Conservation (phyloP, 1,140 invertebrate genomes). For the Oedothorax gibbosus region DNA sequence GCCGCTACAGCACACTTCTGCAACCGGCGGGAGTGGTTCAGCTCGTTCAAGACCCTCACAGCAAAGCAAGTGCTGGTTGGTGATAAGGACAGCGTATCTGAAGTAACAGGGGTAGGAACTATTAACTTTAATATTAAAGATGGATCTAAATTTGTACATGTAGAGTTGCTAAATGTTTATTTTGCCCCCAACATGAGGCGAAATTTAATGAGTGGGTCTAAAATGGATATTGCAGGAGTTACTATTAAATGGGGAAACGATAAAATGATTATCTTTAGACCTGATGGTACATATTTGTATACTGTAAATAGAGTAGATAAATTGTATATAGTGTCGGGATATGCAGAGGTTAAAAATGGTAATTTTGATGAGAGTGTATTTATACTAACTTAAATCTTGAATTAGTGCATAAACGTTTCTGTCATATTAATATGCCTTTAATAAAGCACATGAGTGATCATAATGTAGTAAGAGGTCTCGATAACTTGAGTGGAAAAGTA, state of each 20-base stretch:
- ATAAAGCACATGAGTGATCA: background rate
- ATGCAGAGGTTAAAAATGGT: too few relatives aligned
- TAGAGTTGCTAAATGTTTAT: too few relatives aligned
- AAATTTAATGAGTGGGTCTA: background rate
- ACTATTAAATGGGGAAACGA: background rate
- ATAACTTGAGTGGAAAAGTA: background rate
- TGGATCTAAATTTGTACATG: too few relatives aligned
- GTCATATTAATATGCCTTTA: background rate
- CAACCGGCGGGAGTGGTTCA: too few relatives aligned
- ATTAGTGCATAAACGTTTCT: background rate
- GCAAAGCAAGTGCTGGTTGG: too few relatives aligned
- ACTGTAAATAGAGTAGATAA: background rate
- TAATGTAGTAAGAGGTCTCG: background rate
- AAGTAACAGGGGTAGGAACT: too few relatives aligned
- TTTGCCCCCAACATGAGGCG: too few relatives aligned
- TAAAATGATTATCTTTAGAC: background rate
- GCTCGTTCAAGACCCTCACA: too few relatives aligned
- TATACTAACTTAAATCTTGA: background rate
- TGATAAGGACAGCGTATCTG: too few relatives aligned
- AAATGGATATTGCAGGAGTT: background rate
- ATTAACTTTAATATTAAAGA: too few relatives aligned
- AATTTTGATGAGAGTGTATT: too few relatives aligned
- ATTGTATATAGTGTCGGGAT: background rate
- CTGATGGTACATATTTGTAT: background rate
- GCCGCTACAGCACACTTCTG: too few relatives aligned